These are phyloP conservation scores for Scaptomyza caliginosa DNA, from an alignment of 2,888 invertebrate genomes.

Conservation along the genomic window DNA sequence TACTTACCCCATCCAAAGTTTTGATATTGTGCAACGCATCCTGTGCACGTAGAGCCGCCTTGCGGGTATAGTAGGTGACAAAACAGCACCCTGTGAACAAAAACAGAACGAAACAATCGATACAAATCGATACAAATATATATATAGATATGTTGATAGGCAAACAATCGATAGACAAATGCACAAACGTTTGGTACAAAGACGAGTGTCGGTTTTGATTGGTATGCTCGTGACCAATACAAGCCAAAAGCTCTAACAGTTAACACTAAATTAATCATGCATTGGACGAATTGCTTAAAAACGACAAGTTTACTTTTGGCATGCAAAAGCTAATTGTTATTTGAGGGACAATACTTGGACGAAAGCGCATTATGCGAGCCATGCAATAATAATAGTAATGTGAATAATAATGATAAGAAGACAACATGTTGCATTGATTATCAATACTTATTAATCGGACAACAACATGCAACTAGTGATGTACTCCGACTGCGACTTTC, in stretches of 20 bases:
- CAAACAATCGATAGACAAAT: conserved; percentile 60
- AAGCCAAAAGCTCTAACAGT: conserved; percentile 2
- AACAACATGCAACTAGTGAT: conserved; percentile 2
- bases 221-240: background rate
- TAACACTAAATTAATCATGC: conserved; percentile 43
- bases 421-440: conserved; percentile 14
- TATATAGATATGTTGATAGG: conserved; percentile 55
- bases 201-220: conserved; percentile 30
- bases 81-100: conserved; percentile 99
- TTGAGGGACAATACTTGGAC: conserved; percentile 46
- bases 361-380: conserved; percentile 54
- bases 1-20: conserved; percentile 98
- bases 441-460: conserved; percentile 20
- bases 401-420: conserved; percentile 23
- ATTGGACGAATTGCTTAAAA: conserved; percentile 4
- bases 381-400: conserved; percentile 51
- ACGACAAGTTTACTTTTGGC: conserved; percentile 3
- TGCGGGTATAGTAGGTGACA: conserved; percentile 99
- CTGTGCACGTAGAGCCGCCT: conserved; percentile 98
- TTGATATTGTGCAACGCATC: conserved; percentile 99
- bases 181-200: conserved; percentile 67
- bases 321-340: conserved; percentile 28
- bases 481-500: background rate
- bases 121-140: conserved; percentile 62
- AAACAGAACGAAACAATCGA: conserved; percentile 83